These are phyloP conservation scores for Trichonephila inaurata DNA, from an alignment of 1,140 invertebrate species.

Conservation along the genomic window DNA sequence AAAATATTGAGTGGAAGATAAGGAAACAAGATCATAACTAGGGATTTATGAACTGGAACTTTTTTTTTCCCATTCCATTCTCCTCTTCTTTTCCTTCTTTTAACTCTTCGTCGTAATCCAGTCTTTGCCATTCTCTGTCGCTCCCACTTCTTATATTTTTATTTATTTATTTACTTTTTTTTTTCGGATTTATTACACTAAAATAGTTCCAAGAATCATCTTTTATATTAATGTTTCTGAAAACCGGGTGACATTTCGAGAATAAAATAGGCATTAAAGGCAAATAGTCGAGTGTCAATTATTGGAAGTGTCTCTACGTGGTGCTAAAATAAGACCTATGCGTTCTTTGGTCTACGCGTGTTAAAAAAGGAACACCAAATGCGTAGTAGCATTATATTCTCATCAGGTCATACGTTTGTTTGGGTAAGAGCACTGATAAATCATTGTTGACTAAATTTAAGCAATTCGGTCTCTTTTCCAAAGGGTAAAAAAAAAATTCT, in stretches of 20 bases:
- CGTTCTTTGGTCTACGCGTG: no score
- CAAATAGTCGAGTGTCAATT: conserved; percentile 22
- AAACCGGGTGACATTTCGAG: not conserved
- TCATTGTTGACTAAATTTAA: conserved; percentile 28
- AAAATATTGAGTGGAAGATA: conserved; percentile 58
- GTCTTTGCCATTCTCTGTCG: not conserved
- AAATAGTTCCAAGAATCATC: conserved; percentile 11
- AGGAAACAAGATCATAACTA: conserved; percentile 2
- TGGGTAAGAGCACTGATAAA: not conserved
- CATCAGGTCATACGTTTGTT: not conserved
- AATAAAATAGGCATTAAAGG: conserved; percentile 19
- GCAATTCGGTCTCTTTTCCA: not conserved
- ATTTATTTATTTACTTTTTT: no score
- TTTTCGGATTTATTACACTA: conserved; percentile 19
- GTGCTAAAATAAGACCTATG: not conserved
- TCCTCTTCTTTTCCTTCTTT: not conserved
- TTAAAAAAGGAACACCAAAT: not conserved
- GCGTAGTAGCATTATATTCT: not conserved
- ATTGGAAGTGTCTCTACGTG: not conserved
- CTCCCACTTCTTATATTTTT: not conserved
- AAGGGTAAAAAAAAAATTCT: not conserved
- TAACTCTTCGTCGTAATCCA: conserved; percentile 28
- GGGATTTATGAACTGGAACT: not conserved
- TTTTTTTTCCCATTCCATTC: not conserved
- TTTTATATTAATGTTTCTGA: conserved; percentile 18